These are phyloP conservation scores for Chaetops frenatus DNA, from an alignment of 2,113 vertebrate genomes.

Conservation along the genomic window DNA sequence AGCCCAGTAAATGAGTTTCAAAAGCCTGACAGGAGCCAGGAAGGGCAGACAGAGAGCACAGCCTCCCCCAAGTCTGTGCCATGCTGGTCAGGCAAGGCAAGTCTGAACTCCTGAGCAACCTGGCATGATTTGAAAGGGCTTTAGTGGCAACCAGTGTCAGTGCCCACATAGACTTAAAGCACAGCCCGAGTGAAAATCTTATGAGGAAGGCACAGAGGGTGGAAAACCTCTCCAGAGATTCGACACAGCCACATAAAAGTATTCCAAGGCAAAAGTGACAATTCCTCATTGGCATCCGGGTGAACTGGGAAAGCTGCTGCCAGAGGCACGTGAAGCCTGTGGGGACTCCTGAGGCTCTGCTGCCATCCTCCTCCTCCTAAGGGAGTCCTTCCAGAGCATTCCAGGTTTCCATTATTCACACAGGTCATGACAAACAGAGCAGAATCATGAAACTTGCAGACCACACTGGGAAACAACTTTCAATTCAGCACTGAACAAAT, in stretches of 20 bases:
- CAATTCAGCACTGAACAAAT: background rate
- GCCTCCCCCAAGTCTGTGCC: background rate
- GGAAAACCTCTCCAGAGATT: background rate
- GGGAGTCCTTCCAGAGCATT: background rate
- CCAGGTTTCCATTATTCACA: background rate
- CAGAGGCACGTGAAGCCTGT: background rate
- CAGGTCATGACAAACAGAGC: background rate
- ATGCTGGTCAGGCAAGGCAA: background rate
- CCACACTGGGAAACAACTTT: background rate
- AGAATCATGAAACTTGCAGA: background rate
- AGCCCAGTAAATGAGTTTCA: background rate
- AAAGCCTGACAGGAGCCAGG: fast-evolving
- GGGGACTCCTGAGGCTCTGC: background rate
- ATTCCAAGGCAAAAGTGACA: background rate
- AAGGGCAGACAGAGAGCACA: background rate
- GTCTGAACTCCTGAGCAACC: background rate
- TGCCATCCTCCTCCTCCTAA: background rate
- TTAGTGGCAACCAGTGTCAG: background rate
- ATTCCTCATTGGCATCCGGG: background rate
- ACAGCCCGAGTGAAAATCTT: background rate
- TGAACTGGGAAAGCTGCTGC: background rate
- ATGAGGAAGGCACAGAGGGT: background rate
- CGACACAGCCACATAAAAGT: background rate
- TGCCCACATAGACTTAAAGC: background rate
- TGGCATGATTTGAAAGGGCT: background rate